Base-by-base conservation (phyloP, 2,888 invertebrate genomes). In the Conomelus anceps region DNA sequence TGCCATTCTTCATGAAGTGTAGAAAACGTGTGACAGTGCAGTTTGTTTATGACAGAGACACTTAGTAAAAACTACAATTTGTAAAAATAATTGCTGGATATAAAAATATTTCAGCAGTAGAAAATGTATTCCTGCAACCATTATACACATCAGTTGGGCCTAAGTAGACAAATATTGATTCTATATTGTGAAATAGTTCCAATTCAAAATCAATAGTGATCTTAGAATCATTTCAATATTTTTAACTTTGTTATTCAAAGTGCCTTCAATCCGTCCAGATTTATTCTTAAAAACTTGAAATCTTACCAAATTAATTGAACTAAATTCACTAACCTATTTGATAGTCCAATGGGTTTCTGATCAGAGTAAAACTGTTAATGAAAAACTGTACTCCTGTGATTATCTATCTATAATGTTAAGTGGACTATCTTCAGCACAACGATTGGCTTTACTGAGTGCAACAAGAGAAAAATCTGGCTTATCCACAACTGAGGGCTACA, bases 361-460 rank as follows among this genome's bases (percentile, higher is more conserved):
- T n/a, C n/a, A n/a, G 3, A 63, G n/a, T 3, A 1, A 63, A 63
- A n/a, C 13, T 4, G 11, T 26, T 11, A 26, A n/a, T n/a, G 7
- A 63, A 63, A n/a, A 7, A 63, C 0, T 63, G 3, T 11, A 13
- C 4, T 63, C n/a, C 1, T 63, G 63, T 63, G 63, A 63, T 63
- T n/a, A 63, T 13, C 13, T n/a, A 63, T 63, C 63, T 24, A 86
- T 86, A 86, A 86, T 86, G 86, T 20, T 86, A 86, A 86, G 86
- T 86, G 86, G 86, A 20, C 86, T 86, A 26, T 29, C 86, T 86
- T 86, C 86, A 26, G 86, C 86, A 86, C 86, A 86, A 86, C 86
- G 86, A 26, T 23, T 86, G 6, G 86, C 86, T 26, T 24, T 86
- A 24, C 29, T 86, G 22, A 23, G 26, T 22, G 86, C 86, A 7